These are phyloP conservation scores for Patiria miniata DNA, from an alignment of 35 echinoderm and acorn worm genomes.

Conservation along the genomic window DNA sequence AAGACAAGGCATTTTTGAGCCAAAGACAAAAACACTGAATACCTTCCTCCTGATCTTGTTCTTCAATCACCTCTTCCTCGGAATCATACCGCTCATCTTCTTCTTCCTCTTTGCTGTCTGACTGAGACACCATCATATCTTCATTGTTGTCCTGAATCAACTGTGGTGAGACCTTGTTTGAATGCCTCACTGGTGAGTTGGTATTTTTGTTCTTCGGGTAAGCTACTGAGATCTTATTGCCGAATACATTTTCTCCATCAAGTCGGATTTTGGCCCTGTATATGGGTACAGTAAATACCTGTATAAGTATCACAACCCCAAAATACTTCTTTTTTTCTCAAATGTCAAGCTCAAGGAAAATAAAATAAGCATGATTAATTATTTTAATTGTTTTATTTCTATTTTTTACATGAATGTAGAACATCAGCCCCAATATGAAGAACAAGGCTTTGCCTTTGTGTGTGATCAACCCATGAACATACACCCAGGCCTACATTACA, in stretches of 20 bases:
- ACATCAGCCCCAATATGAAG: too few species aligned
- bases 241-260: conserved; percentile 93
- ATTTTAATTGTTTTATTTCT: too few species aligned
- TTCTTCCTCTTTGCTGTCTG: neutral
- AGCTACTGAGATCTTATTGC: conserved; percentile 73
- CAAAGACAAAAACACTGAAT: neutral
- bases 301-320: too few species aligned
- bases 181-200: neutral
- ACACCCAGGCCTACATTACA: too few species aligned
- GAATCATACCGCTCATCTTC: neutral
- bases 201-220: conserved; percentile 45
- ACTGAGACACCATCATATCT: neutral
- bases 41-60: neutral
- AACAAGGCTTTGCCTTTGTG: too few species aligned
- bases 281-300: too few species aligned
- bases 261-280: conserved; percentile 87
- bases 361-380: too few species aligned
- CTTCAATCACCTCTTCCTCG: neutral
- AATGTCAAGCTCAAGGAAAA: too few species aligned
- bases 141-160: neutral
- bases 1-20: too few species aligned
- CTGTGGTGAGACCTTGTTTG: conserved; percentile 3
- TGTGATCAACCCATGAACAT: too few species aligned
- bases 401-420: too few species aligned
- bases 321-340: too few species aligned